Percentiles rank a stretch among this genome's conserved stretches.
Conservation (phyloP, 2,113 vertebrate genomes). For the Ciconia maguari region DNA sequence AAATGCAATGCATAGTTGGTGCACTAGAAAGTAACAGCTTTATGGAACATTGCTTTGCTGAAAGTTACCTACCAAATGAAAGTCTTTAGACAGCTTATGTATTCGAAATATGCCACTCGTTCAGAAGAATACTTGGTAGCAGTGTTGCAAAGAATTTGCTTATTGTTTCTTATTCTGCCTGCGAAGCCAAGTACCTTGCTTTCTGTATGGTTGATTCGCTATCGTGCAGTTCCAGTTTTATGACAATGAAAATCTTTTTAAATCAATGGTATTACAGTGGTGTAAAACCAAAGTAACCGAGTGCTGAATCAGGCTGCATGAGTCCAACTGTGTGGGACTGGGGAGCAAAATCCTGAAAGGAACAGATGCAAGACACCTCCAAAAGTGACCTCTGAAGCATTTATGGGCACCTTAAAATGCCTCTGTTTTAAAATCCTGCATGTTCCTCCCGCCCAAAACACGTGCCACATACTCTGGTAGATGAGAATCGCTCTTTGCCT, state of each 20-base stretch:
- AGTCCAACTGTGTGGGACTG: background rate
- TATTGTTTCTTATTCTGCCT: background rate
- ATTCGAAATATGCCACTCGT: background rate
- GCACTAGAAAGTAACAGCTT: background rate
- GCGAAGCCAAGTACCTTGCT: background rate
- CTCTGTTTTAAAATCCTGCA: background rate
- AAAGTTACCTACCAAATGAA: background rate
- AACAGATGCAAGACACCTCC: background rate
- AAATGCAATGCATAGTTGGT: background rate
- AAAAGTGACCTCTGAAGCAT: background rate
- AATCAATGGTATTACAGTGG: background rate
- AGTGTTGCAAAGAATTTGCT: background rate
- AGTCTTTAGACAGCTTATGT: background rate
- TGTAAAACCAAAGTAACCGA: background rate
- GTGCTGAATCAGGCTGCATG: background rate
- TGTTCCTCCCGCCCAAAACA: background rate
- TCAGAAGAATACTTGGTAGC: background rate
- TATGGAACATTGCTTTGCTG: background rate
- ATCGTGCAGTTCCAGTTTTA: background rate
- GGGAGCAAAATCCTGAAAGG: background rate
- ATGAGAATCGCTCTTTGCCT: background rate
- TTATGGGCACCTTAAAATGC: background rate
- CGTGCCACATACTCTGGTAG: background rate
- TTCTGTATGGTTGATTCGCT: background rate
- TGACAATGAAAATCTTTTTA: background rate